A percentile compares a stretch with the other conserved stretches of the same genome.
Conservation (phyloP, 2,113 vertebrate genomes). For the Calyptommatus sinebrachiatus region DNA sequence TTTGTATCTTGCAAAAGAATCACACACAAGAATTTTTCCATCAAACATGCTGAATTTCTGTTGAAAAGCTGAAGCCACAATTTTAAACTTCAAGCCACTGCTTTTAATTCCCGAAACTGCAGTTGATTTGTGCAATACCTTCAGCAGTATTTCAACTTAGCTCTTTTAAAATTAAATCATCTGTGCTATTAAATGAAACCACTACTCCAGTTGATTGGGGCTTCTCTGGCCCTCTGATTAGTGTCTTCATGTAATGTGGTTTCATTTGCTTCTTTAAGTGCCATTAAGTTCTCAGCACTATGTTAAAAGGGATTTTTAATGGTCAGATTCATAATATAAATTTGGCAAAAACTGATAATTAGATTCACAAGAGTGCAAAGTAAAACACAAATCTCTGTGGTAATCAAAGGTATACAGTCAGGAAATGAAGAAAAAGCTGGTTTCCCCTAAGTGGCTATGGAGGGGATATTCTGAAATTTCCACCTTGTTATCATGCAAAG, state of each 20-base stretch:
- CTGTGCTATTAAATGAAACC: background rate
- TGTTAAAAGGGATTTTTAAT: background rate
- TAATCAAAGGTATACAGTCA: background rate
- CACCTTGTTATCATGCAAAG: background rate
- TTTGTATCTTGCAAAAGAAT: background rate
- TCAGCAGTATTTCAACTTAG: conserved; percentile 2
- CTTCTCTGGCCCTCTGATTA: conserved; percentile 9
- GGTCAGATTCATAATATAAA: background rate
- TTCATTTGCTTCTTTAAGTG: conserved; percentile 22
- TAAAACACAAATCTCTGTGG: conserved; percentile 2
- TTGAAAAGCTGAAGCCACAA: background rate
- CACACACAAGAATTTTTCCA: background rate
- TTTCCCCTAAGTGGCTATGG: conserved; percentile 18
- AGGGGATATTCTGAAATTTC: conserved; percentile 2
- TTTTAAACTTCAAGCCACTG: background rate
- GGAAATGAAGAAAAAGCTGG: conserved; percentile 11
- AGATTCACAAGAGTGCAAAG: background rate
- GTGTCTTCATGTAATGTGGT: conserved; percentile 1
- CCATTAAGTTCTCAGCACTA: background rate
- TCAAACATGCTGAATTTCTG: background rate
- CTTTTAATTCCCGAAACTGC: conserved; percentile 24
- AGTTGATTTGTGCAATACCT: background rate
- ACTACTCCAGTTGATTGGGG: background rate
- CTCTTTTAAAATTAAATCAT: conserved; percentile 12
- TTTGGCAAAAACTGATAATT: background rate